Conservation (phyloP, 2,888 invertebrate genomes). For the Metallyticus violacea region DNA sequence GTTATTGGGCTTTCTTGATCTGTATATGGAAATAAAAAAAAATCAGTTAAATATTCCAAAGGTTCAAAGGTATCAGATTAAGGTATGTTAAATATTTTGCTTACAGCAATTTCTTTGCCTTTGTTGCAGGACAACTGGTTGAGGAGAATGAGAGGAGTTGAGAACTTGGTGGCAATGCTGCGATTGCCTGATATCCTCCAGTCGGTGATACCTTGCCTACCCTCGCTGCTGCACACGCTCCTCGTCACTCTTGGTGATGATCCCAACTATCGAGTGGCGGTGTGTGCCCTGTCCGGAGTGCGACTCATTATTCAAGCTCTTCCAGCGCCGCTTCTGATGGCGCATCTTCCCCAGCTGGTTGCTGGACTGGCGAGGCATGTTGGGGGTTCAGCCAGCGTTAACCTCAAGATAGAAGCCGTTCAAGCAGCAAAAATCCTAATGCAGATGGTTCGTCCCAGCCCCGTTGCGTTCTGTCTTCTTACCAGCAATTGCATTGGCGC, state of each 20-base stretch:
- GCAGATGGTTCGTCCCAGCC: conserved; percentile 51
- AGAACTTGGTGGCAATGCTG: conserved; percentile 56
- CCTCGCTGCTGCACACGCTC: conserved; percentile 60
- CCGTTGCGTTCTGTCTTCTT: conserved; percentile 53
- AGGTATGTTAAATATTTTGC: too few species aligned
- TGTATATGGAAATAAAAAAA: too few species aligned
- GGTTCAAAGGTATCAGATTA: too few species aligned
- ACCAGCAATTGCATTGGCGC: conserved; percentile 47
- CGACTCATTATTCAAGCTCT: conserved; percentile 36
- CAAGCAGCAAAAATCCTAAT: conserved; percentile 51
- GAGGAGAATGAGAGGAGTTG: conserved; percentile 55
- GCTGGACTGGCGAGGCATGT: conserved; percentile 44
- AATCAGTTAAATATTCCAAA: too few species aligned
- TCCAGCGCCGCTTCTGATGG: conserved; percentile 28
- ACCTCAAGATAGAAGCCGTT: conserved; percentile 50
- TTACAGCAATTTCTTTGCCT: not conserved
- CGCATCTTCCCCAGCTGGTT: conserved; percentile 29
- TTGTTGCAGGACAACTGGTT: conserved; percentile 55
- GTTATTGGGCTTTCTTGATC: too few species aligned
- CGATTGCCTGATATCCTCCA: conserved; percentile 52
- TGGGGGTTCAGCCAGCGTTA: conserved; percentile 41
- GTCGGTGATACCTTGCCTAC: conserved; percentile 52
- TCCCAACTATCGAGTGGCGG: conserved; percentile 52
- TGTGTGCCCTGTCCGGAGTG: conserved; percentile 47
- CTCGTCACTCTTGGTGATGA: conserved; percentile 59